Percentiles rank a stretch among this genome's conserved stretches.
Conservation (phyloP, 2,113 vertebrate species). For the Nesoenas mayeri region DNA sequence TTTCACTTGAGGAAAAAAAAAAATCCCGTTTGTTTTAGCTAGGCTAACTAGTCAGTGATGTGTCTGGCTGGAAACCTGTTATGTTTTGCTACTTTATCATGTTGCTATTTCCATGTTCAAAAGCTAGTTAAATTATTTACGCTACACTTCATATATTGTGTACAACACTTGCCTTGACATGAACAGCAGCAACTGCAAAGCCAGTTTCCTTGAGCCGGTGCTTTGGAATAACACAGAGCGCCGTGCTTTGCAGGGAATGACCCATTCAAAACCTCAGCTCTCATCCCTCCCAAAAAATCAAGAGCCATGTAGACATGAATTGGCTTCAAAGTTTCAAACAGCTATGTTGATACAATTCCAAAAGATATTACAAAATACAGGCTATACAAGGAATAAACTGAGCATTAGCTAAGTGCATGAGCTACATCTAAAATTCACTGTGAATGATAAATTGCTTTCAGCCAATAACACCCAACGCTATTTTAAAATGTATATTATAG, state of each 20-base stretch:
- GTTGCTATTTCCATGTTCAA: slow-evolving; percentile 60
- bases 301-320: accelerated
- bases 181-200: slow-evolving; percentile 23
- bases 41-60: slow-evolving; percentile 17
- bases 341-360: not conserved
- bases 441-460: slow-evolving; percentile 22
- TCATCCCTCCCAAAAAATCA: not conserved
- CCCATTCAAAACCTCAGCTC: not conserved
- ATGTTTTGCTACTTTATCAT: slow-evolving; percentile 50
- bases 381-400: not conserved
- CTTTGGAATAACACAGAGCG: not conserved
- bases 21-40: not conserved
- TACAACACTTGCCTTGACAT: slow-evolving; percentile 54
- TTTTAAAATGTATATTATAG: slow-evolving; percentile 21
- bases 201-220: not conserved
- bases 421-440: slow-evolving; percentile 13
- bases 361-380: not conserved
- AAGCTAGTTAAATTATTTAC: slow-evolving; percentile 65
- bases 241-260: not conserved
- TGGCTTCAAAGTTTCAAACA: not conserved
- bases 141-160: slow-evolving; percentile 56
- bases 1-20: not conserved
- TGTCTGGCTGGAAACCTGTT: slow-evolving; percentile 49
- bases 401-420: not conserved
- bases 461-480: slow-evolving; percentile 6